Base-by-base conservation (phyloP, 2,888 invertebrate genomes). In the Halictus quadricinctus region DNA sequence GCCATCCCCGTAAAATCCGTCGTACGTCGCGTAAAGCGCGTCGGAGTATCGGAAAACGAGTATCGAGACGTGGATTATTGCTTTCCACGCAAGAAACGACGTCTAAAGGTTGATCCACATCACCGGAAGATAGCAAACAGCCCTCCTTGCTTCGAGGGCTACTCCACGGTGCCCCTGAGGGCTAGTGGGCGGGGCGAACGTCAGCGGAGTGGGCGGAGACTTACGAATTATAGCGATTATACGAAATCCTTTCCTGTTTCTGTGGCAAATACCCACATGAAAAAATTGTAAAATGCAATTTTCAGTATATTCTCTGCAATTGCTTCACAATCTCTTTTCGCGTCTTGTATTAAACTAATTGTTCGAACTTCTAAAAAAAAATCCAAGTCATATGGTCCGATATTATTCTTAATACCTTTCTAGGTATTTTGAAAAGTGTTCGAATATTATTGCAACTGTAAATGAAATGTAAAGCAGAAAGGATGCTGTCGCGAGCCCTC, bases 1-100 rank as follows among this genome's bases (percentile, higher is more conserved):
- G 21, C 2, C 13, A 6, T 4, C 54, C n/a, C 46, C 43, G 43
- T 80, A 79, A 83, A 75, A 78, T 13, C 60, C 15, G 72, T 78
- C 70, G 76, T 54, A 66, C 76, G 74, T 60, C 36, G 29, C 79
- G 43, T 46, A 41, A 83, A 46, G 15, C 41, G 15, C 18, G 70
- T 12, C 58, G 10, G 18, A 36, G 36, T 75, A 36, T 72, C 50
- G 72, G 64, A 41, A 76, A 73, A 54, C 64, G n/a, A 60, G 69
- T 43, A 41, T 41, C 64, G 70, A 25, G 15, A 21, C 41, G 7
- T 13, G 73, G 10, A 15, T 25, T 46, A 73, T 60, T 29, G 43
- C 12, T 54, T 54, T n/a, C 41, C 50, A 48, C 25, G 13, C 8
- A 25, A 54, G 29, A 64, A 72, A 48, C 41, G 29, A 6, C 18